These are phyloP conservation scores for Aphelenchoides besseyi DNA, from an alignment of 1,140 invertebrate species.

Conservation along the genomic window DNA sequence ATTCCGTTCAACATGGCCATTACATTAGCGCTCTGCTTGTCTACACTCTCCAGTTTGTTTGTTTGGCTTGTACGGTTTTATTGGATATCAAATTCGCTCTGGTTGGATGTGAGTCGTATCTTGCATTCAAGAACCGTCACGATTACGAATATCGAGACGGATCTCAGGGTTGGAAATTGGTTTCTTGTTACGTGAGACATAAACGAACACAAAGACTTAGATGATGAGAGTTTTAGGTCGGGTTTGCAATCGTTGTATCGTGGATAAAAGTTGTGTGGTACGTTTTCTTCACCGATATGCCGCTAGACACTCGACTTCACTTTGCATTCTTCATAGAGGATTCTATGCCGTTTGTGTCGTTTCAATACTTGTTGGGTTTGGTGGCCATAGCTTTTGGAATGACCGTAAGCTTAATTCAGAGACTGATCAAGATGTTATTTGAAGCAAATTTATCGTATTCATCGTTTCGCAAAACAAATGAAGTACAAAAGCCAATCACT, in stretches of 20 bases:
- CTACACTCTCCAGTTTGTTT: neutral
- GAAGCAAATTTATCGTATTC: conserved; percentile 14
- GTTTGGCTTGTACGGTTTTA: neutral
- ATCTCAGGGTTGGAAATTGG: conserved; percentile 1
- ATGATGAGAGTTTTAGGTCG: conserved; percentile 1
- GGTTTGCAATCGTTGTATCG: conserved; percentile 6
- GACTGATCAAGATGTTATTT: neutral
- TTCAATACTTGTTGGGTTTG: conserved; percentile 5
- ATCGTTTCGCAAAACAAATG: neutral
- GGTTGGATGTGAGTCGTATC: neutral
- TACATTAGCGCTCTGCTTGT: neutral
- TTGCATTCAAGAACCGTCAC: neutral
- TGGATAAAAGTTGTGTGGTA: conserved; percentile 2
- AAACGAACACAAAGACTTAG: too few relatives aligned
- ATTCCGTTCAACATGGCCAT: neutral
- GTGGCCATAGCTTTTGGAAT: neutral
- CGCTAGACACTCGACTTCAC: conserved; percentile 7
- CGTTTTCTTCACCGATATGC: neutral
- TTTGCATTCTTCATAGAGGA: conserved; percentile 14
- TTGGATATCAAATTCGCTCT: conserved; percentile 6
- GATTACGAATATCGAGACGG: conserved; percentile 9
- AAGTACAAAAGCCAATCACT: neutral
- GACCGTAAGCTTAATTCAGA: neutral
- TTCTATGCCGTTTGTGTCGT: neutral
- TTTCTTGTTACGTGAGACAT: conserved; percentile 14